Percentiles rank a stretch among this genome's conserved stretches.
Conservation (phyloP, 2,888 invertebrate species). For the Spatulosminthurus flaviceps region DNA sequence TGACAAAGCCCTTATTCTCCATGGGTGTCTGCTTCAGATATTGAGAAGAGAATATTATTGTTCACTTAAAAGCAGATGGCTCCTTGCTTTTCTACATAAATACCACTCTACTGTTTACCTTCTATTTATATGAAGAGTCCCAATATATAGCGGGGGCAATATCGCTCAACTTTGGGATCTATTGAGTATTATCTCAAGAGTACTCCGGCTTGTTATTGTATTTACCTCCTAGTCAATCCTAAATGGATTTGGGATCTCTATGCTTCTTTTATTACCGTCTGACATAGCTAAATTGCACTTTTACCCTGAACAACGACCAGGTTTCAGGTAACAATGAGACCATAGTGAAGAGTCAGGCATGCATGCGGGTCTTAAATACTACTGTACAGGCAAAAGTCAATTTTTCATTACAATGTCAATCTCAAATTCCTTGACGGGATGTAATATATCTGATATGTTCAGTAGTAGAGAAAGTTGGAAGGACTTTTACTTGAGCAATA, state of each 20-base stretch:
- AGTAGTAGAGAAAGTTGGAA: too few relatives aligned
- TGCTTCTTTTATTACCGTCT: background rate
- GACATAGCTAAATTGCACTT: conserved; percentile 3
- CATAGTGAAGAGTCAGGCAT: too few relatives aligned
- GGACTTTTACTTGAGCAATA: too few relatives aligned
- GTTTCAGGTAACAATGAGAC: too few relatives aligned
- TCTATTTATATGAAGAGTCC: too few relatives aligned
- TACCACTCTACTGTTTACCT: too few relatives aligned
- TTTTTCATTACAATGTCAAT: too few relatives aligned
- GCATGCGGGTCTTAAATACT: too few relatives aligned
- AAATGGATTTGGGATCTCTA: conserved; percentile 5
- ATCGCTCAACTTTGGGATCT: background rate
- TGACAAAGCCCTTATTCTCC: conserved; percentile 8
- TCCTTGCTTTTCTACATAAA: background rate
- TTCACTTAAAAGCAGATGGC: conserved; percentile 18
- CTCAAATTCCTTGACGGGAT: too few relatives aligned
- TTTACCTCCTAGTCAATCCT: background rate
- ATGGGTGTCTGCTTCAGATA: background rate
- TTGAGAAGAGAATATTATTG: conserved; percentile 2
- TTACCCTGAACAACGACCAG: background rate
- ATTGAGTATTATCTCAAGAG: background rate
- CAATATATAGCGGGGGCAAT: background rate
- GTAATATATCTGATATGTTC: too few relatives aligned
- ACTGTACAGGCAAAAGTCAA: too few relatives aligned
- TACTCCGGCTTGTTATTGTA: background rate